Percentiles rank a stretch among this genome's conserved stretches.
These are phyloP conservation scores for Rhea pennata DNA, from an alignment of 2,113 vertebrate genomes.

Conservation along the genomic window DNA sequence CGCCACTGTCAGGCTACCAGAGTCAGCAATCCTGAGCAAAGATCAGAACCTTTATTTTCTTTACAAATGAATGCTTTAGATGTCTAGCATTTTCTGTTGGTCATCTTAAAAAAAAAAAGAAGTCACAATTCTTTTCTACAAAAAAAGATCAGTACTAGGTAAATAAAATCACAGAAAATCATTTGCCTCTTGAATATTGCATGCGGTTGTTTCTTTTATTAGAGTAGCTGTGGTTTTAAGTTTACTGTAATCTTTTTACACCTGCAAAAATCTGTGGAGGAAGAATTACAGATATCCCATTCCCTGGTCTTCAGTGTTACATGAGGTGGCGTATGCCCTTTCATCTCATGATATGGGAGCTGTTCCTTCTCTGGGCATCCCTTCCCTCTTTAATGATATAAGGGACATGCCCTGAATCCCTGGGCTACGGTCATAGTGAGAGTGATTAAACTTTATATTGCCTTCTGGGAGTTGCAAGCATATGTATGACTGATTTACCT, in stretches of 20 bases:
- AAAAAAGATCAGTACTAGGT: neutral
- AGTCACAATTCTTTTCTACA: neutral
- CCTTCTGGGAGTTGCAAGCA: neutral
- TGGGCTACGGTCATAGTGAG: neutral
- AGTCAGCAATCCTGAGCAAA: neutral
- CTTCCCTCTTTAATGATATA: neutral
- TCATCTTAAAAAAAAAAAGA: neutral
- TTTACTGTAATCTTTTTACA: neutral
- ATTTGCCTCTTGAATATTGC: neutral
- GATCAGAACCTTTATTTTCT: neutral
- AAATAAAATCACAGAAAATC: neutral
- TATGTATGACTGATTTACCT: neutral
- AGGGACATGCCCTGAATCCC: rapidly evolving
- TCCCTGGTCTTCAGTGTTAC: neutral
- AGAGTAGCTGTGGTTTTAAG: neutral
- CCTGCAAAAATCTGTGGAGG: neutral
- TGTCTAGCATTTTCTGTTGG: neutral
- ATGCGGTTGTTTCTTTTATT: neutral
- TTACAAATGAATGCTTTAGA: neutral
- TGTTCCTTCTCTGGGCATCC: neutral
- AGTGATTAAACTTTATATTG: neutral
- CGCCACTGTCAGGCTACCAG: neutral
- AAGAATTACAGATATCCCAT: neutral
- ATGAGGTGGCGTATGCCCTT: neutral
- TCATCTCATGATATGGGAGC: neutral